Percentiles rank a stretch among this genome's conserved stretches.
Evolutionary conservation across 2,797 vertebrate genomes (phyloP).

Genomic region (Sebastes oblongus): DNA sequence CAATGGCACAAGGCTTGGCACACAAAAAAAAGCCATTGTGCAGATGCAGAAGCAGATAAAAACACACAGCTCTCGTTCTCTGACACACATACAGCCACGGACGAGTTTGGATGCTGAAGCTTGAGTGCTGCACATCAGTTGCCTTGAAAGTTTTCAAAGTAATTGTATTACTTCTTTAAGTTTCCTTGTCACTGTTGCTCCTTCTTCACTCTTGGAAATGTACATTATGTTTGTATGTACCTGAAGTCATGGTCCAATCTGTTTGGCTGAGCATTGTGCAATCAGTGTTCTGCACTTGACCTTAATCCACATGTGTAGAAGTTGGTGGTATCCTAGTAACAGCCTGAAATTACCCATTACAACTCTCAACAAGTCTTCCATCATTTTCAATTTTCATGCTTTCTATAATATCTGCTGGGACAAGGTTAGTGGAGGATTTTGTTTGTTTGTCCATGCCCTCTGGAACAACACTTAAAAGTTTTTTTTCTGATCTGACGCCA

Average conservation of each 20-base stretch:
- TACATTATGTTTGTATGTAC: not conserved
- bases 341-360: not conserved
- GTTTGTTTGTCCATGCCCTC: too few species aligned
- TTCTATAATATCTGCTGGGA: not conserved
- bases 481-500: not conserved
- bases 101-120: not conserved
- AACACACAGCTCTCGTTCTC: constrained; percentile 11
- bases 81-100: not conserved
- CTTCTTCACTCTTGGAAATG: not conserved
- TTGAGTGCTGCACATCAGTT: not conserved
- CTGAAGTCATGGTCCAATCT: not conserved
- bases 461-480: too few species aligned
- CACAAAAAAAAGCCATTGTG: not conserved
- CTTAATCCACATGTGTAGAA: not conserved
- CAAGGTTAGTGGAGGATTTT: not conserved
- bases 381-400: not conserved
- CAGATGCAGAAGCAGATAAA: constrained; percentile 25
- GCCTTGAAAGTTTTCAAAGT: not conserved
- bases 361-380: not conserved
- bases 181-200: not conserved
- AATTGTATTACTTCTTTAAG: not conserved
- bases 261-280: not conserved
- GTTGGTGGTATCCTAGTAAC: not conserved
- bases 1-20: not conserved
- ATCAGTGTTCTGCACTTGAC: not conserved